Evolutionary conservation across 2,888 invertebrate species (phyloP).

Genomic region (Liopterus haemorrhoidalis): DNA sequence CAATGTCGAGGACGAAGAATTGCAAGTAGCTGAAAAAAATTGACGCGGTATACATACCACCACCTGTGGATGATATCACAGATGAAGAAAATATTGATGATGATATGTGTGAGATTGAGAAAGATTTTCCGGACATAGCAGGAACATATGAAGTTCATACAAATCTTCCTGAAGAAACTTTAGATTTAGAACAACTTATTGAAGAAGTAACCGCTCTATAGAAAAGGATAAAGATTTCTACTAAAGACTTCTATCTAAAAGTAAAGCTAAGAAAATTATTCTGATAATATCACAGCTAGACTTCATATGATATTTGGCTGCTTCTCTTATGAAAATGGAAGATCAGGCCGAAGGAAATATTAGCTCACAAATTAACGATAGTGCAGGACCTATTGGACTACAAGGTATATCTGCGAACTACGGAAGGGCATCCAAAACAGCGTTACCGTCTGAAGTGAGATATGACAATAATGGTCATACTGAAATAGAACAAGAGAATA

Average conservation of each 20-base stretch:
- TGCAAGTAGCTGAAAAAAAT: too few relatives aligned
- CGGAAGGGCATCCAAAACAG: background rate
- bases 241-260: background rate
- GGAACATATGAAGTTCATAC: slow-evolving; percentile 12
- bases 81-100: slow-evolving; percentile 15
- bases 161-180: background rate
- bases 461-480: too few relatives aligned
- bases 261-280: slow-evolving; percentile 10
- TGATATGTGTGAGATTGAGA: slow-evolving; percentile 6
- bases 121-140: slow-evolving; percentile 11
- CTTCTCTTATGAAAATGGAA: slow-evolving; percentile 1
- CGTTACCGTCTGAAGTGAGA: too few relatives aligned
- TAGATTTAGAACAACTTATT: background rate
- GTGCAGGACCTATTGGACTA: slow-evolving; percentile 1
- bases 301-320: too few relatives aligned
- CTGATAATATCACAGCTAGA: too few relatives aligned
- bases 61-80: slow-evolving; percentile 12
- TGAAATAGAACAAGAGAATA: background rate
- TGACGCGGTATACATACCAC: slow-evolving; percentile 16
- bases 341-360: background rate
- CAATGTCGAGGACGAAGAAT: too few relatives aligned
- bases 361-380: background rate
- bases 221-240: background rate
- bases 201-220: background rate
- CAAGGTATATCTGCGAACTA: background rate